A percentile compares a stretch with the other conserved stretches of the same genome.
Evolutionary conservation across 2,888 invertebrate genomes (phyloP).

Genomic region (Cosmia trapezina): DNA sequence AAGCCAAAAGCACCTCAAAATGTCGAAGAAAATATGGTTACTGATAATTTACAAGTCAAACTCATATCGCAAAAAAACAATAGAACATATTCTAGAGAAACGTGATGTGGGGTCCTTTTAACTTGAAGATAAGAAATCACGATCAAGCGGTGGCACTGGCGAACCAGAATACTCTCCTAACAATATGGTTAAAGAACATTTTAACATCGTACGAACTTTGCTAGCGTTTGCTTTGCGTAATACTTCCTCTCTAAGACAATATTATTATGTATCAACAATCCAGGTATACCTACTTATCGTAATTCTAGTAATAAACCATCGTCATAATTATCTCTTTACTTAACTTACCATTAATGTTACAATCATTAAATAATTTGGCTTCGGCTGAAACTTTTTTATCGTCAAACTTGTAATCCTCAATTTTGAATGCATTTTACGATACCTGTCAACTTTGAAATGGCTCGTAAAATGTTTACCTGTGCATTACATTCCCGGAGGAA

Average conservation of each 20-base stretch:
- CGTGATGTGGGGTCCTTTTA: conserved; percentile 32
- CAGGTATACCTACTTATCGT: conserved; percentile 39
- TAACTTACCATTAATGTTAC: conserved; percentile 45
- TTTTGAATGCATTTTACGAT: conserved; percentile 65
- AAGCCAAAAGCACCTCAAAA: neutral
- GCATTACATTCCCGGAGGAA: conserved; percentile 39
- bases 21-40: neutral
- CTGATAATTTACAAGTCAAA: neutral
- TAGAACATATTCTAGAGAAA: neutral
- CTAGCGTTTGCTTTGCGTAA: neutral
- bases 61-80: neutral
- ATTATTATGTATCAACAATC: conserved; percentile 6
- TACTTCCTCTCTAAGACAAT: conserved; percentile 1
- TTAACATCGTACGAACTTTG: conserved; percentile 5
- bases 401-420: conserved; percentile 60
- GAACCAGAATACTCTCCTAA: neutral
- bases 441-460: conserved; percentile 60
- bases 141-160: neutral
- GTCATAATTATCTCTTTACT: conserved; percentile 10
- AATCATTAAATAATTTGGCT: conserved; percentile 55
- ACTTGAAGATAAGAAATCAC: conserved; percentile 8
- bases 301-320: conserved; percentile 31
- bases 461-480: conserved; percentile 59
- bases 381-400: conserved; percentile 56
- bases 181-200: neutral